These are phyloP conservation scores for Pteropus alecto DNA, from an alignment of 2,113 vertebrate species.

Conservation along the genomic window DNA sequence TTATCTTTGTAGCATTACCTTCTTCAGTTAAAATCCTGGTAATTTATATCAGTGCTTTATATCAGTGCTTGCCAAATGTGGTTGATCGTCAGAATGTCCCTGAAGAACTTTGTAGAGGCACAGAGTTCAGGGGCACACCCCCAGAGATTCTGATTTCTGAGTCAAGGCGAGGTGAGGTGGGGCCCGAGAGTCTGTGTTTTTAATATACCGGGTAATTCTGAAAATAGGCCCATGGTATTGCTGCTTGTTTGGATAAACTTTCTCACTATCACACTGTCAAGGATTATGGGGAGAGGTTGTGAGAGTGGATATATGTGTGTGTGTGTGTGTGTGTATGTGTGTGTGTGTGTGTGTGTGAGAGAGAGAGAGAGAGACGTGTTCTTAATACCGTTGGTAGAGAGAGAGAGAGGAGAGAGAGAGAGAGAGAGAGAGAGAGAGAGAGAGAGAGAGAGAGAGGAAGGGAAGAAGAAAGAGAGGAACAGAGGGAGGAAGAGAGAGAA, in stretches of 20 bases:
- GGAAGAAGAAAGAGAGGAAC: background rate
- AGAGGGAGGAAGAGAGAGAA: background rate
- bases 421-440: too few relatives aligned
- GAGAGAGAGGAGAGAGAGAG: too few relatives aligned
- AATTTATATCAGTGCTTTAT: background rate
- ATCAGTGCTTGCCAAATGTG: background rate
- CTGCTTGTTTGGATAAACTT: background rate
- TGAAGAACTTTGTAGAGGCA: background rate
- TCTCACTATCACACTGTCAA: background rate
- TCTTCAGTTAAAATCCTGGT: background rate
- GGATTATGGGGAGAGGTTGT: background rate
- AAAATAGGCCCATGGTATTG: background rate
- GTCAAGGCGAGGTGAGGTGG: background rate
- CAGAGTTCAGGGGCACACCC: background rate
- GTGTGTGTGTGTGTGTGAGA: too few relatives aligned
- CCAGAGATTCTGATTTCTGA: background rate
- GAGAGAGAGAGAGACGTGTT: too few relatives aligned
- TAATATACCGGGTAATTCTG: background rate
- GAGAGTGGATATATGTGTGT: fast-evolving
- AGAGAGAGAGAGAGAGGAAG: background rate
- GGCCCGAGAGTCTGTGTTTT: background rate
- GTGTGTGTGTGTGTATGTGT: too few relatives aligned
- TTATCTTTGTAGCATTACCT: background rate
- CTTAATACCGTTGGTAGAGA: too few relatives aligned
- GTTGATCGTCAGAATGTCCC: background rate